Conservation (phyloP, 2,113 vertebrate genomes). For the Scartelaos histophorus region DNA sequence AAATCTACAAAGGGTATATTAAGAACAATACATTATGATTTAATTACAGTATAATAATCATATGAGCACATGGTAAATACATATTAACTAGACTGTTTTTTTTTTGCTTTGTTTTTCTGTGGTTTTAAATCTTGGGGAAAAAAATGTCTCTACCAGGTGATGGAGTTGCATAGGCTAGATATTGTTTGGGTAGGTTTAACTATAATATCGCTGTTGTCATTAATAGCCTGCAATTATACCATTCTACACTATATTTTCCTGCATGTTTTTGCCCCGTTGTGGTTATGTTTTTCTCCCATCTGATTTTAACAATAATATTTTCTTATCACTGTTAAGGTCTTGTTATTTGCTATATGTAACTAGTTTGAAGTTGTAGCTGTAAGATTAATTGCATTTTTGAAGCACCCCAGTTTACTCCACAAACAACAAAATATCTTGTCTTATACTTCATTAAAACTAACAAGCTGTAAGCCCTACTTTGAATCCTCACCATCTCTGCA, state of each 20-base stretch:
- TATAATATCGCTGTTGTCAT: constrained; percentile 59
- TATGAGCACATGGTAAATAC: neutral
- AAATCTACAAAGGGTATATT: neutral
- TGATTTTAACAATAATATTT: constrained; percentile 79
- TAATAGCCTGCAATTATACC: constrained; percentile 88
- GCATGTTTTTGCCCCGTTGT: constrained; percentile 92
- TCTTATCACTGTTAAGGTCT: constrained; percentile 61
- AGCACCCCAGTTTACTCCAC: too few species aligned
- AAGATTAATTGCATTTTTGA: too few species aligned
- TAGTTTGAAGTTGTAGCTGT: neutral
- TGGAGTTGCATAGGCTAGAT: constrained; percentile 99
- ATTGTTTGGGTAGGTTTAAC: constrained; percentile 98
- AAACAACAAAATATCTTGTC: too few species aligned
- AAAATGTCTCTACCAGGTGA: constrained; percentile 98
- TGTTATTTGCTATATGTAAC: constrained; percentile 66
- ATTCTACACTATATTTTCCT: constrained; percentile 77
- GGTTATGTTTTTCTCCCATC: constrained; percentile 80
- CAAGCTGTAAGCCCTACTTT: constrained; percentile 19
- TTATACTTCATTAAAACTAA: too few species aligned
- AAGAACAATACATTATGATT: neutral
- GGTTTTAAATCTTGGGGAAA: constrained; percentile 92
- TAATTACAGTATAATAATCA: neutral
- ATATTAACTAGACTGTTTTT: constrained; percentile 62
- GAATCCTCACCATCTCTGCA: constrained; percentile 79
- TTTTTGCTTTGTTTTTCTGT: constrained; percentile 73